phyloP scores from a whole-genome alignment of 2,888 invertebrate genomes.

The Lordiphosa fenestrarum region DNA sequence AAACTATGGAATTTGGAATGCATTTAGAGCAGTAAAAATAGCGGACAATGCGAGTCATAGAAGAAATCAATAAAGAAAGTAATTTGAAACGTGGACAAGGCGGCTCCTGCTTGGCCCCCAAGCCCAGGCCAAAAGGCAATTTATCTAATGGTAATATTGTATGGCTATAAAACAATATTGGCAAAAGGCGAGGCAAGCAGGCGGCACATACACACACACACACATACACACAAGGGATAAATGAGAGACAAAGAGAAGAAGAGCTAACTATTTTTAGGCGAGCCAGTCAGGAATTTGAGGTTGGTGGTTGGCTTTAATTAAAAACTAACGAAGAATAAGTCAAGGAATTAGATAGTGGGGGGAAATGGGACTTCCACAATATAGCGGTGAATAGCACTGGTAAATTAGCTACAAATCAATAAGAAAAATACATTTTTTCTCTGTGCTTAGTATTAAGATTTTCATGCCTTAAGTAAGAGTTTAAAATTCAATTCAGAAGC shows the following conservation, averaged over 20 bases:
- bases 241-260: conserved; percentile 5
- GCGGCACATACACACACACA: conserved; percentile 12
- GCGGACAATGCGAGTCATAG: conserved; percentile 68
- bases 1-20: conserved; percentile 44
- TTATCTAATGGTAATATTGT: conserved; percentile 73
- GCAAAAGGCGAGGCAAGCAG: conserved; percentile 59
- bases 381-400: too few relatives aligned
- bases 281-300: conserved; percentile 18
- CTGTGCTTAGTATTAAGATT: too few relatives aligned
- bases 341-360: not conserved
- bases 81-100: conserved; percentile 66
- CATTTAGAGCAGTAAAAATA: conserved; percentile 68
- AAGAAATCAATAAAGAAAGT: conserved; percentile 72
- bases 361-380: too few relatives aligned
- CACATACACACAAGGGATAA: conserved; percentile 9
- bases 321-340: not conserved
- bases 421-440: too few relatives aligned
- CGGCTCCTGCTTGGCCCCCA: not conserved
- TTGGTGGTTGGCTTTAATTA: conserved; percentile 14
- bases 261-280: conserved; percentile 52
- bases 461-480: too few relatives aligned
- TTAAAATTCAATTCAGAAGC: too few relatives aligned
- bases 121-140: conserved; percentile 59
- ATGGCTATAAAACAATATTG: conserved; percentile 73
- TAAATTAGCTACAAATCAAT: too few relatives aligned